Percentiles rank a stretch among this genome's conserved stretches.
Conservation (phyloP, 2,797 vertebrate genomes). For the Micropoecilia bifurca region DNA sequence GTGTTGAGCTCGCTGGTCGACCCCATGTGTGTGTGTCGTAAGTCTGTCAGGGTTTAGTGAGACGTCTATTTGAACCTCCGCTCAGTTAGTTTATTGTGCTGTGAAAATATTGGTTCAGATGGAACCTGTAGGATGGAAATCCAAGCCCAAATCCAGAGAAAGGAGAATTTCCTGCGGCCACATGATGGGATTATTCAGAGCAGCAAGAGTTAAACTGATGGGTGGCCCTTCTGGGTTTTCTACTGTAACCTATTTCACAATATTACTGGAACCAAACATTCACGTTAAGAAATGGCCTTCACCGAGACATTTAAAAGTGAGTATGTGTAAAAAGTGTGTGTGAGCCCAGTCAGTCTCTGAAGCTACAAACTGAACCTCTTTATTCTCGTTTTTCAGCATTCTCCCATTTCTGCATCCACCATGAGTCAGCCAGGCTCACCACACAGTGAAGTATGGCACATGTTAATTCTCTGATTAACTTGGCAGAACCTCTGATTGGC, state of each 20-base stretch:
- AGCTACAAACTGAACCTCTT: background rate
- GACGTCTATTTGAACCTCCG: slow-evolving; percentile 53
- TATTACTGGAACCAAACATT: slow-evolving; percentile 4
- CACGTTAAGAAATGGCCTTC: background rate
- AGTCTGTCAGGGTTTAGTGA: slow-evolving; percentile 50
- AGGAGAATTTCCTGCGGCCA: slow-evolving; percentile 57
- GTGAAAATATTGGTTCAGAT: slow-evolving; percentile 78
- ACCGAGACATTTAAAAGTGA: background rate
- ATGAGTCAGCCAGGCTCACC: slow-evolving; percentile 34
- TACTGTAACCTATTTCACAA: background rate
- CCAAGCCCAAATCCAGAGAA: slow-evolving; percentile 60
- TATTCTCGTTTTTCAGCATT: background rate
- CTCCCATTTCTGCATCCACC: background rate
- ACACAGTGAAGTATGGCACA: slow-evolving; percentile 43
- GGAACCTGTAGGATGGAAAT: slow-evolving; percentile 55
- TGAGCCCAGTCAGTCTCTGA: background rate
- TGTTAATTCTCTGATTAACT: slow-evolving; percentile 26
- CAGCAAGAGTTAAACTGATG: slow-evolving; percentile 37
- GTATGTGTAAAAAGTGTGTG: background rate
- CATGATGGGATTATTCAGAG: slow-evolving; percentile 55
- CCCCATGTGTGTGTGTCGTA: background rate
- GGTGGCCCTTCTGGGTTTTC: slow-evolving; percentile 38
- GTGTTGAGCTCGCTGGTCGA: slow-evolving; percentile 18
- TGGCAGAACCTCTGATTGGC: slow-evolving; percentile 36
- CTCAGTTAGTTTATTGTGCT: slow-evolving; percentile 53